Base-by-base conservation (phyloP, 2,113 vertebrate species). In the Orycteropus afer region DNA sequence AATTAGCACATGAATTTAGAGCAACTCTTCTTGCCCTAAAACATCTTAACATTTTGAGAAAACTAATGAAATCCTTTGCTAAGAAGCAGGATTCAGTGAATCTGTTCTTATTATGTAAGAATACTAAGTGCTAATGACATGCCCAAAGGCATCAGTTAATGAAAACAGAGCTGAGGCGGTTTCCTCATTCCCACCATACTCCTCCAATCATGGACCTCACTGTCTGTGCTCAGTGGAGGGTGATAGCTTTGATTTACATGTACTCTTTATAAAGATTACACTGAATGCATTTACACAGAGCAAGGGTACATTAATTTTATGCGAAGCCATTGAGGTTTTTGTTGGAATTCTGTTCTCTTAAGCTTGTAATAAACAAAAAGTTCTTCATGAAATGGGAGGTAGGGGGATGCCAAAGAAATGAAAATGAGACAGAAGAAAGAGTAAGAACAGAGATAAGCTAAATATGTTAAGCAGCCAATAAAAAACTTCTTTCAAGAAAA, bases 311-410 rank as follows among this genome's bases (percentile, higher is more conserved):
- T 86, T 89, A 55, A 79, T 32, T 49, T 94, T 57, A 27, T 42
- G 29, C 8, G 83, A 86, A 45, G 67, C 76, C 80, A 86, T 25
- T 74, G 69, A 95, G 71, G 45, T 2, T 55, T 90, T 45, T 47
- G 84, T 59, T 79, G 34, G 65, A 92, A 92, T 90, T 82, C 63
- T 90, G 20, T 67, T 40, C 29, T 90, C 8, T 67, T 91, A 29
- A 89, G 15, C 25, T 89, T 85, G 51, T 45, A 78, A 95, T 83
- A 93, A 95, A 73, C 37, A 94, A 86, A 57, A 86, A 93, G 77
- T 90, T 90, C 80, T 82, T 87, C 40, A 86, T 59, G 47, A 59
- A 22, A 63, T 29, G 37, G 40, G 32, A 55, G 23, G 59, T 10
- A 61, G 59, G 25, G 25, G 25, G 27, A n/a, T n/a, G 10, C 3